These are phyloP conservation scores for Characodon lateralis DNA, from an alignment of 2,797 vertebrate species.

Conservation along the genomic window DNA sequence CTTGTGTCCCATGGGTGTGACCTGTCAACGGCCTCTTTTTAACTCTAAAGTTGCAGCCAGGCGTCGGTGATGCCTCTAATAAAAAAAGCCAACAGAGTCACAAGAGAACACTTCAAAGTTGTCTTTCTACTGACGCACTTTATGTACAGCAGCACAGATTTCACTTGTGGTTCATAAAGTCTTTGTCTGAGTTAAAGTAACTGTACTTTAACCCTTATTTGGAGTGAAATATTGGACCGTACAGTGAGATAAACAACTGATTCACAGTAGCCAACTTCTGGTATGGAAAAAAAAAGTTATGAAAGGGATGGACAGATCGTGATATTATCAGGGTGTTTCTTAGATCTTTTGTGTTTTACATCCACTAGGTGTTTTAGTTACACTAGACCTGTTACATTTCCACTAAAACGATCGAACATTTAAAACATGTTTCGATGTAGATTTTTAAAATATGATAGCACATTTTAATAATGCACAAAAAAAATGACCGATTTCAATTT, in stretches of 20 bases:
- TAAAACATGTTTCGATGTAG: too few species aligned
- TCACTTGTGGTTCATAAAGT: constrained; percentile 50
- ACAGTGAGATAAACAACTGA: neutral
- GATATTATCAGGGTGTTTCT: neutral
- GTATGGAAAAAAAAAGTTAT: neutral
- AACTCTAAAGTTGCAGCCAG: constrained; percentile 77
- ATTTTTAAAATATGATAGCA: too few species aligned
- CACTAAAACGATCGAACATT: too few species aligned
- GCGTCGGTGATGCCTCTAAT: constrained; percentile 79
- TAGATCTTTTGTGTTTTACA: neutral
- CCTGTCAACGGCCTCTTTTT: constrained; percentile 77
- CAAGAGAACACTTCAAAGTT: constrained; percentile 78
- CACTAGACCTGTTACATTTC: too few species aligned
- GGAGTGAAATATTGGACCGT: neutral
- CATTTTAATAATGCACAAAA: too few species aligned
- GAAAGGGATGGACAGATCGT: neutral
- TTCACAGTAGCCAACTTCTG: neutral
- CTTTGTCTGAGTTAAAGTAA: neutral
- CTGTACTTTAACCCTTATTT: neutral
- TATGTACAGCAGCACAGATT: constrained; percentile 50
- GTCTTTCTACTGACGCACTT: neutral
- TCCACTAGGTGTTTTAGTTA: neutral
- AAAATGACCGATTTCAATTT: too few species aligned
- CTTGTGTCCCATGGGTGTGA: constrained; percentile 63
- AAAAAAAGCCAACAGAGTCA: constrained; percentile 72